A percentile compares a stretch with the other conserved stretches of the same genome.
These are phyloP conservation scores for Tanaodytes sp. DNA, from an alignment of 2,888 invertebrate species.

Conservation along the genomic window DNA sequence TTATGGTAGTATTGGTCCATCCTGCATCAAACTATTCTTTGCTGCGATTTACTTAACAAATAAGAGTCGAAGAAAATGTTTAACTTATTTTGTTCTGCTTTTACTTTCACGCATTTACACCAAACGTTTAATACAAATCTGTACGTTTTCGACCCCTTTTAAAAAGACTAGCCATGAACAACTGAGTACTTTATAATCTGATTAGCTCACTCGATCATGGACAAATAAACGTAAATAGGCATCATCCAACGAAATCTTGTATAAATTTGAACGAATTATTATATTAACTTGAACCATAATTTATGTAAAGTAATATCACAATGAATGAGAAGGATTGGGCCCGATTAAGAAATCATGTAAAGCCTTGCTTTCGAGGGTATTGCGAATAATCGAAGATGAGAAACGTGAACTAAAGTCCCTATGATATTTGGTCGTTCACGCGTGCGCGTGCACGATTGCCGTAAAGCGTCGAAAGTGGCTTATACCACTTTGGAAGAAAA, in stretches of 20 bases:
- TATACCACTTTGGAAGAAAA: slow-evolving; percentile 47
- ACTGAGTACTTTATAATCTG: no score
- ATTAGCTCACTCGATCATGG: no score
- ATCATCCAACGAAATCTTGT: no score
- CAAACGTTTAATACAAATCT: no score
- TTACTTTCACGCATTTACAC: no score
- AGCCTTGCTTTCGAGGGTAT: slow-evolving; percentile 1
- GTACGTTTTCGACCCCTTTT: no score
- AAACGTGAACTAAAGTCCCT: slow-evolving; percentile 29
- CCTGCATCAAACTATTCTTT: neutral
- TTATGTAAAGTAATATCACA: slow-evolving; percentile 7
- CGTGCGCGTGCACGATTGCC: slow-evolving; percentile 35
- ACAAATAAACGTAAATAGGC: no score
- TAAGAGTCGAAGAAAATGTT: slow-evolving; percentile 44
- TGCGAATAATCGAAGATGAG: slow-evolving; percentile 30
- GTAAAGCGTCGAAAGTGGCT: slow-evolving; percentile 54
- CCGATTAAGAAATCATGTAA: slow-evolving; percentile 10
- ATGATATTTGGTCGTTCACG: slow-evolving; percentile 35
- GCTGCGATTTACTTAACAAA: slow-evolving; percentile 33
- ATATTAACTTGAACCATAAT: no score
- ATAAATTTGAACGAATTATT: neutral
- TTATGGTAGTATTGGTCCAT: slow-evolving; percentile 20
- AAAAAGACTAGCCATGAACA: no score
- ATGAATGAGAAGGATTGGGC: neutral
- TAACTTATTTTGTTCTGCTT: no score